These are phyloP conservation scores for Allacma fusca DNA, from an alignment of 2,888 invertebrate genomes.

Conservation along the genomic window DNA sequence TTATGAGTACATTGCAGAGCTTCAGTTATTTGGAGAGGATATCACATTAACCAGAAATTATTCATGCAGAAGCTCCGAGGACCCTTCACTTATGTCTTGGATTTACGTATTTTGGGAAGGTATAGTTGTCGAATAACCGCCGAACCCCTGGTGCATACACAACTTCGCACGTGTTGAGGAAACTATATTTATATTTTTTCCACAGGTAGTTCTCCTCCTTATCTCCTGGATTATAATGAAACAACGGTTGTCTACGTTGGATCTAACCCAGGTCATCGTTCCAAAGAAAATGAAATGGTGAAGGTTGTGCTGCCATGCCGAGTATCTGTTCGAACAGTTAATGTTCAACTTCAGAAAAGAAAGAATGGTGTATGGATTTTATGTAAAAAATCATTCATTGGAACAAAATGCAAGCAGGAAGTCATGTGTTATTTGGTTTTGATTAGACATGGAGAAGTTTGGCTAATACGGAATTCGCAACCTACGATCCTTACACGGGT, in stretches of 20 bases:
- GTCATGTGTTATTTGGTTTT: not conserved
- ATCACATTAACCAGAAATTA: constrained; percentile 36
- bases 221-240: not conserved
- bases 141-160: too few relatives aligned
- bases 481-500: constrained; percentile 2
- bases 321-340: not conserved
- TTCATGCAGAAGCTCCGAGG: constrained; percentile 14
- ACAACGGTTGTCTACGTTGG: not conserved
- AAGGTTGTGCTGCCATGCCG: constrained; percentile 1
- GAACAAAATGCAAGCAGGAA: not conserved
- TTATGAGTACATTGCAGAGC: constrained; percentile 5
- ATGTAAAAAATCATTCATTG: too few relatives aligned
- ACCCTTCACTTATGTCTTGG: not conserved
- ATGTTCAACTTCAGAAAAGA: not conserved
- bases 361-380: constrained; percentile 19
- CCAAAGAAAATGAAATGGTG: not conserved
- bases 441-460: not conserved
- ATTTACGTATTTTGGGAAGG: constrained; percentile 41
- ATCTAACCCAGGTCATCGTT: not conserved
- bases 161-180: too few relatives aligned
- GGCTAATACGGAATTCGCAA: not conserved
- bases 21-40: constrained; percentile 21
- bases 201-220: constrained; percentile 26
- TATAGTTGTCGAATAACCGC: not conserved
- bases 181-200: too few relatives aligned